phyloP scores from a whole-genome alignment of 2,888 invertebrate species.

The Heliconius cydno region DNA sequence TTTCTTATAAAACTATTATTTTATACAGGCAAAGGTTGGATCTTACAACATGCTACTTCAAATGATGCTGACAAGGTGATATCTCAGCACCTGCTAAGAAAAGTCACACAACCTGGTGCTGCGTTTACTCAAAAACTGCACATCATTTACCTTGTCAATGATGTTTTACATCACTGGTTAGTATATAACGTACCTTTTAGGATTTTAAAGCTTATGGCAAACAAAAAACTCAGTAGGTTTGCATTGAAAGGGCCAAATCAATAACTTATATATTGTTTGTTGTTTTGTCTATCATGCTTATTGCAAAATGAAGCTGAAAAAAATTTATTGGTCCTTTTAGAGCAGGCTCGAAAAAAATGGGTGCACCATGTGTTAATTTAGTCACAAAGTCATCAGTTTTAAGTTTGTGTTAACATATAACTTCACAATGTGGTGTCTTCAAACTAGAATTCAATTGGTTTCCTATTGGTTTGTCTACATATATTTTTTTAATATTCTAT shows the following conservation, averaged over 20 bases:
- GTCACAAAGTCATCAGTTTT: conserved; percentile 5
- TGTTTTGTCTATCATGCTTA: not conserved
- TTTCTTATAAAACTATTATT: not conserved
- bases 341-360: not conserved
- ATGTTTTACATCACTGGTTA: conserved; percentile 98
- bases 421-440: conserved; percentile 15
- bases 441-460: conserved; percentile 25
- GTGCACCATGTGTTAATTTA: conserved; percentile 22
- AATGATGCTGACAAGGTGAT: conserved; percentile 93
- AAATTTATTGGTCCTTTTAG: not conserved
- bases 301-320: not conserved
- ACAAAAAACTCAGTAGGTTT: not conserved
- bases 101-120: conserved; percentile 87
- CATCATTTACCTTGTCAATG: conserved; percentile 99
- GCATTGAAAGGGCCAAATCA: conserved; percentile 9
- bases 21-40: conserved; percentile 95
- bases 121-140: conserved; percentile 97
- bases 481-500: conserved; percentile 42
- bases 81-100: conserved; percentile 94
- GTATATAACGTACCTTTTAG: conserved; percentile 59
- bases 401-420: conserved; percentile 24
- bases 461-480: conserved; percentile 29
- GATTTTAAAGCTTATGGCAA: conserved; percentile 40
- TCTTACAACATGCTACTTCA: conserved; percentile 93
- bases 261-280: not conserved